Percentiles rank a stretch among this genome's conserved stretches.
phyloP scores from a whole-genome alignment of 2,113 vertebrate species.

The Puma concolor region DNA sequence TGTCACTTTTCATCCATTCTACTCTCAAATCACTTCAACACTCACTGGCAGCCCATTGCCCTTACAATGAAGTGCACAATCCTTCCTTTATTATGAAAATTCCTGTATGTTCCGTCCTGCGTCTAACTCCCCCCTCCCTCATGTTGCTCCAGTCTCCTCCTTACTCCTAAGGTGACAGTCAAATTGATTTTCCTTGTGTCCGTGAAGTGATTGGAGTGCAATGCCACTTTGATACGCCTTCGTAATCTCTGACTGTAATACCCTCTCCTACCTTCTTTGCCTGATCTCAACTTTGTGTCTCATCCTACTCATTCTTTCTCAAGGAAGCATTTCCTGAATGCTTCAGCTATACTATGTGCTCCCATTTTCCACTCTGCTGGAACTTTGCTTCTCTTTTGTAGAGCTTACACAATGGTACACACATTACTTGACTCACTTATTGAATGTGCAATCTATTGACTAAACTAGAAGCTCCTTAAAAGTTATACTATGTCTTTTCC shows the following conservation, averaged over 20 bases:
- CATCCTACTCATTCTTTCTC: background rate
- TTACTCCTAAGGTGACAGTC: background rate
- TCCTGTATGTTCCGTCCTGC: too few species aligned
- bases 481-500: background rate
- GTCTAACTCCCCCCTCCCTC: fast-evolving
- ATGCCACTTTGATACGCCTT: background rate
- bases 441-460: background rate
- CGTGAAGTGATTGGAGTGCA: too few species aligned
- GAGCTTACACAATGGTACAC: background rate
- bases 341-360: background rate
- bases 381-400: background rate
- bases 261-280: background rate
- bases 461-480: background rate
- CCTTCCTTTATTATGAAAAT: background rate
- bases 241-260: background rate
- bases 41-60: background rate
- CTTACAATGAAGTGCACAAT: background rate
- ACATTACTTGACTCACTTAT: background rate
- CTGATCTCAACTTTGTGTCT: background rate
- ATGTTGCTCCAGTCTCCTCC: fast-evolving
- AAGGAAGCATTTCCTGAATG: background rate
- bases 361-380: background rate
- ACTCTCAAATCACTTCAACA: background rate
- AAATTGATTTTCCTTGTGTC: background rate
- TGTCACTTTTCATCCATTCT: background rate